phyloP scores from a whole-genome alignment of 2,113 vertebrate genomes.

The Cyprinodon brontotheroides region DNA sequence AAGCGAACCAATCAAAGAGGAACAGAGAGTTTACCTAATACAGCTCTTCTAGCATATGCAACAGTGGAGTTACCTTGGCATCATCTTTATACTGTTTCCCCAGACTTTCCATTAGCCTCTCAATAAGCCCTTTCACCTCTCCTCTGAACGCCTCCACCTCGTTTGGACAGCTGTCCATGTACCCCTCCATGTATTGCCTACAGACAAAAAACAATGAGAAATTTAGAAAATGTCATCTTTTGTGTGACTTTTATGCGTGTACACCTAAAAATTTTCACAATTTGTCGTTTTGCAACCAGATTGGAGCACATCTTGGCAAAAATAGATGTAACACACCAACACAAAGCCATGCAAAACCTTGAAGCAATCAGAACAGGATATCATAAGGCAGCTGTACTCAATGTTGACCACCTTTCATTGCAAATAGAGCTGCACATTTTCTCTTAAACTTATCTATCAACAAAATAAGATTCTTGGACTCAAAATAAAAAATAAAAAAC shows the following conservation, averaged over 20 bases:
- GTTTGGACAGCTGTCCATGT: constrained; percentile 31
- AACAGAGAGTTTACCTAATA: background rate
- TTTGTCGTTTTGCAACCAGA: background rate
- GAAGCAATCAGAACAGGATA: too few species aligned
- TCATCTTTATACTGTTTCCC: constrained; percentile 69
- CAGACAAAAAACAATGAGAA: background rate
- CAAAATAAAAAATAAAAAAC: too few species aligned
- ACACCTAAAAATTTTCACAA: background rate
- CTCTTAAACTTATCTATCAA: too few species aligned
- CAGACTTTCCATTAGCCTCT: constrained; percentile 45
- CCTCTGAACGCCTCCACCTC: constrained; percentile 48
- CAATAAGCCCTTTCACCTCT: constrained; percentile 56
- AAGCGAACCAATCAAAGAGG: background rate
- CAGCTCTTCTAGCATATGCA: background rate
- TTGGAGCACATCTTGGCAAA: background rate
- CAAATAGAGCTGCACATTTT: too few species aligned
- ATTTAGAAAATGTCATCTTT: background rate
- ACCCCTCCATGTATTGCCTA: constrained; percentile 72
- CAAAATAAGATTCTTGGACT: too few species aligned
- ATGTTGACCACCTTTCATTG: too few species aligned
- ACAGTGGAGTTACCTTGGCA: constrained; percentile 53
- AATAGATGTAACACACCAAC: too few species aligned
- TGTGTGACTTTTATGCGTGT: background rate
- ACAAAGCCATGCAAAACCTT: too few species aligned
- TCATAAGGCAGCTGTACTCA: too few species aligned